Base-by-base conservation (phyloP, 2,797 vertebrate species). In the Crax fasciolata region DNA sequence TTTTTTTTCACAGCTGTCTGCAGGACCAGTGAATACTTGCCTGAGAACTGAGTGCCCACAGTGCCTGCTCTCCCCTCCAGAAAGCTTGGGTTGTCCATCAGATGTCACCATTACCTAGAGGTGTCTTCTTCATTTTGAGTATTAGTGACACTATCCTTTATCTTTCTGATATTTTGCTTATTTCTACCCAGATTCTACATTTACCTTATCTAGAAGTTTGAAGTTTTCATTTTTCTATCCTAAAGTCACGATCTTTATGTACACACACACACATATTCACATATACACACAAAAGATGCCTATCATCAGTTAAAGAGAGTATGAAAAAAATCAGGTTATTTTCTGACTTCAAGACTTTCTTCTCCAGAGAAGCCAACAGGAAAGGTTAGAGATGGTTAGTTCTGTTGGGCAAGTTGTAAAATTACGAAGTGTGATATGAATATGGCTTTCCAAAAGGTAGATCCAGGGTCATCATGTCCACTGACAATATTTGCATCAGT, bases 151-250 rank as follows among this genome's bases (percentile, higher is more conserved):
- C 20, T 30, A 51, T 41, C 28, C 35, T 39, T n/a, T 51, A 8
- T 58, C 18, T 44, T 90, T 89, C 79, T 76, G 49, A 73, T 86
- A 76, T 81, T 71, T 87, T 73, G 30, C 38, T 93, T 57, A 90
- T 90, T 94, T 72, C 58, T 76, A 46, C 25, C 17, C 1, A 1
- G 28, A 84, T 83, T 82, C 48, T 89, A 52, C 78, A 89, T 48
- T 91, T 78, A 79, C 80, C 73, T 83, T 86, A 35, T 23, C 61
- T 87, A 44, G 51, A 90, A 20, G 65, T 57, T 79, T 93, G 51
- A 90, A 20, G 65, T 57, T 79, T 93, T 84, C 0, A 17, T 82
- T 93, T 90, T 93, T 68, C 57, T 84, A 27, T 62, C 66, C 43
- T 86, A 90, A 0, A 0, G 57, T 81, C 75, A 72, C 41, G 57